phyloP scores from a whole-genome alignment of 2,797 vertebrate genomes.

The Periophthalmus magnuspinnatus region DNA sequence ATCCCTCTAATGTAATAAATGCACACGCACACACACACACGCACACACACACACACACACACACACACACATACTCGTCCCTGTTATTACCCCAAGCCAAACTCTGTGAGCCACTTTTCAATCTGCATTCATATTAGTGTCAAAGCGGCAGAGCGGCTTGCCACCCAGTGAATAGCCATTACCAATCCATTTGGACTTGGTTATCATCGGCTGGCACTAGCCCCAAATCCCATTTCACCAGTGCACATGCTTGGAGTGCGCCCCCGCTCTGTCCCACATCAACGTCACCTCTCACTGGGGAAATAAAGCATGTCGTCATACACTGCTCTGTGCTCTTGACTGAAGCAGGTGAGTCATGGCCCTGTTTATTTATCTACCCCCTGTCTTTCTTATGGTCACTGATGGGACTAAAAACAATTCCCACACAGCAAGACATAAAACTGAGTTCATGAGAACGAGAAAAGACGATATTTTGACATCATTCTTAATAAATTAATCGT shows the following conservation, averaged over 20 bases:
- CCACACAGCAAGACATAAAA: no score
- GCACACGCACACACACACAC: slow-evolving; percentile 13
- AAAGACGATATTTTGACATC: no score
- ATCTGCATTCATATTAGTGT: slow-evolving; percentile 77
- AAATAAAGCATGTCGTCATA: slow-evolving; percentile 30
- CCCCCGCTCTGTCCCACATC: slow-evolving; percentile 62
- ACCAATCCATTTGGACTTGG: slow-evolving; percentile 82
- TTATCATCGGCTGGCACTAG: slow-evolving; percentile 82
- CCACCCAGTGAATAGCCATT: slow-evolving; percentile 79
- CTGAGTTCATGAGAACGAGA: neutral
- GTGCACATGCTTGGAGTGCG: slow-evolving; percentile 69
- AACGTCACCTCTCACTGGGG: slow-evolving; percentile 52
- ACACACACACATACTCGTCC: slow-evolving; percentile 8
- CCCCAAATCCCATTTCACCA: slow-evolving; percentile 87
- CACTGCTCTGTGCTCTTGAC: neutral
- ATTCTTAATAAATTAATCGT: no score
- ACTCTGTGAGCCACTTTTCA: slow-evolving; percentile 55
- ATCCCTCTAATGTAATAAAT: slow-evolving; percentile 14
- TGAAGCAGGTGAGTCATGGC: neutral
- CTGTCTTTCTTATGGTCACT: no score
- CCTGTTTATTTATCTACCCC: neutral
- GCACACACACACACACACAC: slow-evolving; percentile 10
- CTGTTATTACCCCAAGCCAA: slow-evolving; percentile 48
- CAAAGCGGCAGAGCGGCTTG: slow-evolving; percentile 57
- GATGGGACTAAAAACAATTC: no score